A percentile compares a stretch with the other conserved stretches of the same genome.
phyloP scores from a whole-genome alignment of 2,113 vertebrate species.

The Odocoileus virginianus region DNA sequence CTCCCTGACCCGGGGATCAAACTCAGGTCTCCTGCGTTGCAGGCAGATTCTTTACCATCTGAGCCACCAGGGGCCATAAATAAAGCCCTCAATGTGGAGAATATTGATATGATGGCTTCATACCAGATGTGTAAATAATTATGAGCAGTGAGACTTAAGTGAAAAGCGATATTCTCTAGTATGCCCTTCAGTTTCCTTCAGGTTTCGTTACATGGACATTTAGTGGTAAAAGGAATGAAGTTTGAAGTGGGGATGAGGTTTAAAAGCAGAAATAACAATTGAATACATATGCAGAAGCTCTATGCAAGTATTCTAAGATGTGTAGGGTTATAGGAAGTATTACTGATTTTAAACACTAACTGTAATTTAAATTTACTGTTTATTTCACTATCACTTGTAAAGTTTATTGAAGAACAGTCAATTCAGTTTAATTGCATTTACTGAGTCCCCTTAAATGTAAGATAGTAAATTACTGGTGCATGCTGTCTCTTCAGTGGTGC shows the following conservation, averaged over 20 bases:
- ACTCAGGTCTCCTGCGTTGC: background rate
- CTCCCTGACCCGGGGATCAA: background rate
- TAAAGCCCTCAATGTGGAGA: background rate
- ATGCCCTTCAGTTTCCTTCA: background rate
- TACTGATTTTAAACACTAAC: background rate
- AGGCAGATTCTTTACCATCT: background rate
- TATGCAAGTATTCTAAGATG: background rate
- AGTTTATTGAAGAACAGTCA: background rate
- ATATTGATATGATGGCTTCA: background rate
- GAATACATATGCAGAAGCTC: background rate
- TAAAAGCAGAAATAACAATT: background rate
- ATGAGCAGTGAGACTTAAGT: background rate
- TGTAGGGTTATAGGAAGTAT: background rate
- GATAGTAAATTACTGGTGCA: background rate
- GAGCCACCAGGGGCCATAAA: background rate
- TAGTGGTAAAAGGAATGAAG: background rate
- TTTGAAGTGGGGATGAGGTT: background rate
- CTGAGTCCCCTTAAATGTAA: background rate
- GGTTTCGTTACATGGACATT: background rate
- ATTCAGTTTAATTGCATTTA: background rate
- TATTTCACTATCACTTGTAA: background rate
- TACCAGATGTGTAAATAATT: background rate
- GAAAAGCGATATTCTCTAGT: background rate
- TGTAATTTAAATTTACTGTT: background rate
- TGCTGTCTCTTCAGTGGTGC: background rate